These are phyloP conservation scores for Eudorcas thomsonii DNA, from an alignment of 2,113 vertebrate species.

Conservation along the genomic window DNA sequence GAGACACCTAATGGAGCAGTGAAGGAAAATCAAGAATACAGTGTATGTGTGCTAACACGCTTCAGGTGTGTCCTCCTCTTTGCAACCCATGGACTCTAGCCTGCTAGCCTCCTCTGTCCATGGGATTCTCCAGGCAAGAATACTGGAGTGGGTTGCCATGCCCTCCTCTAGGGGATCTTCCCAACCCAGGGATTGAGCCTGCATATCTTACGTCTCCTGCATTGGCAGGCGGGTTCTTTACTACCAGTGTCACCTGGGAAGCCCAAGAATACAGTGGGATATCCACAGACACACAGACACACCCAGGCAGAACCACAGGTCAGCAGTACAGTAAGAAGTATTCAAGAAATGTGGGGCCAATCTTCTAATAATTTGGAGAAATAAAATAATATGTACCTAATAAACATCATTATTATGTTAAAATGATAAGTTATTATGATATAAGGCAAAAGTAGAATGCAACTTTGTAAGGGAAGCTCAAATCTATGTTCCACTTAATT, in stretches of 20 bases:
- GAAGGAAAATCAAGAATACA: not conserved
- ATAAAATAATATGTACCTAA: not conserved
- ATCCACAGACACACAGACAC: not conserved
- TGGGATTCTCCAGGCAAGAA: not conserved
- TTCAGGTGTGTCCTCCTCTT: not conserved
- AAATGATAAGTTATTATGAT: not conserved
- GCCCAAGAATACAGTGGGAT: not conserved
- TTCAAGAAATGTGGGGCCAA: not conserved
- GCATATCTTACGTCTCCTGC: not conserved
- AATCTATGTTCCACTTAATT: not conserved
- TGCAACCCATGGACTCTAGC: not conserved
- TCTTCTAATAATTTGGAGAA: not conserved
- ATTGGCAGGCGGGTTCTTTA: not conserved
- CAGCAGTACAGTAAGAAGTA: not conserved
- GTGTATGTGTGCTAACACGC: not conserved
- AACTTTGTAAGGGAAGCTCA: not conserved
- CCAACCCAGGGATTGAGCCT: not conserved
- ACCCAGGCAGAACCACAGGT: not conserved
- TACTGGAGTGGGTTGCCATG: not conserved
- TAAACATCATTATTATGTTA: not conserved
- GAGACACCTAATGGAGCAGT: not conserved
- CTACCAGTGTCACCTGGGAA: not conserved
- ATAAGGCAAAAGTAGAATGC: not conserved
- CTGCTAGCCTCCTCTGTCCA: not conserved
- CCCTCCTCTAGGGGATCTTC: not conserved